Base-by-base conservation (phyloP, 2,797 vertebrate genomes). In the Melanotaenia boesemani region DNA sequence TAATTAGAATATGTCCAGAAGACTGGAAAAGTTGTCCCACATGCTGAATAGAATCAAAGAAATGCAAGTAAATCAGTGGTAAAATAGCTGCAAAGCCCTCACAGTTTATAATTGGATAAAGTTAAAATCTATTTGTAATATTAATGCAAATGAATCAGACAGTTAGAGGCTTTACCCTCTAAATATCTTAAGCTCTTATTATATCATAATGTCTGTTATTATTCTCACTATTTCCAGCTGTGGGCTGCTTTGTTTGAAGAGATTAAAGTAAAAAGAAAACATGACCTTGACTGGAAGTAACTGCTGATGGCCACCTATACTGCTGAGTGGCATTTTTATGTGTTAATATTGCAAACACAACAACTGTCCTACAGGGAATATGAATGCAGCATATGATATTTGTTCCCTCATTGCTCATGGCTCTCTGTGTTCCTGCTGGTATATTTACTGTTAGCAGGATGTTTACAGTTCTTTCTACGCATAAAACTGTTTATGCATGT, bases 401-500 rank as follows among this genome's bases (percentile, higher is more conserved):
- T 66, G 48, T 36, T 36, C 46, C 26, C 58, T 69, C 34, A 20
- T 44, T 72, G 74, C 39, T 72, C 78, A 34, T 41, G 15, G 73
- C 67, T 78, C 63, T 66, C 55, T 52, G 55, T 52, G 55, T 64
- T 76, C 69, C 72, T 74, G 65, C 69, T 65, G 57, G 26, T 67
- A 66, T 84, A 37, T 74, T 72, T 58, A 44, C 70, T 76, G 61
- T 74, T 65, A 68, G 67, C 77, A 68, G 79, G 82, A 83, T 85
- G 86, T 91, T 93, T 89, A 92, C 89, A 89, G 66, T 74, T 67
- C 68, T 65, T 72, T 76, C 78, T 74, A 48, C 72, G 57, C 77
- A 86, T 80, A 68, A 76, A 70, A 74, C 70, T 68, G 81, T 75
- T 82, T 59, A 74, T 81, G 83, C 83, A 82, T 76, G 81, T 90